phyloP scores from a whole-genome alignment of 2,113 vertebrate genomes.

The Naja naja region DNA sequence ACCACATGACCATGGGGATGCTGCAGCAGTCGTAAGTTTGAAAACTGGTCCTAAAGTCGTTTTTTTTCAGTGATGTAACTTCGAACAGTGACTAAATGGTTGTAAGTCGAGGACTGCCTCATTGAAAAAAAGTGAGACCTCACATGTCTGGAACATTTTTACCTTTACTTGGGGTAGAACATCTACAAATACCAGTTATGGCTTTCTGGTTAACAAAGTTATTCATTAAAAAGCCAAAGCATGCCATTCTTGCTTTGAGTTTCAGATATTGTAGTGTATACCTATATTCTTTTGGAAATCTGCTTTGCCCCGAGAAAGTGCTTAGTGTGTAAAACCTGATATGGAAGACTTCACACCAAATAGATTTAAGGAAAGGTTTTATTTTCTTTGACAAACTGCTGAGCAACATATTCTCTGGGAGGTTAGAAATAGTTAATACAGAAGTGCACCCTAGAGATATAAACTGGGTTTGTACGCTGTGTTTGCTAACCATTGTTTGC shows the following conservation, averaged over 20 bases:
- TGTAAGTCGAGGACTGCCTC: background rate
- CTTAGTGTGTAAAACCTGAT: background rate
- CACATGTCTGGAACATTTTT: constrained; percentile 26
- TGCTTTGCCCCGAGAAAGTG: background rate
- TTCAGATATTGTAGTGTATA: background rate
- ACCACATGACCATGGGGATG: background rate
- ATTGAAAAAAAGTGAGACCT: background rate
- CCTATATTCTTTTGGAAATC: background rate
- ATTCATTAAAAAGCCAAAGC: constrained; percentile 46
- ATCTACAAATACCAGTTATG: constrained; percentile 6
- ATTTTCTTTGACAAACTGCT: background rate
- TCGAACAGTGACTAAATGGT: background rate
- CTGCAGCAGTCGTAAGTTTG: background rate
- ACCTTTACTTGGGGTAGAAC: constrained; percentile 31
- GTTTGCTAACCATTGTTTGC: background rate
- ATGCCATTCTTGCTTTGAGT: background rate
- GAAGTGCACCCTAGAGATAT: background rate
- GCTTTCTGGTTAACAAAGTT: constrained; percentile 61
- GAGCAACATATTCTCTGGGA: background rate
- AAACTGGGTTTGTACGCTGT: background rate
- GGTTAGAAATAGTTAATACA: background rate
- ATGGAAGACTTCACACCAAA: background rate
- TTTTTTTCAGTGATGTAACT: background rate
- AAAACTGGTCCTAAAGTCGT: background rate
- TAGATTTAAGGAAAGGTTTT: background rate